Percentiles rank a stretch among this genome's conserved stretches.
phyloP scores from a whole-genome alignment of 2,797 vertebrate species.

The Leptoclinus maculatus region DNA sequence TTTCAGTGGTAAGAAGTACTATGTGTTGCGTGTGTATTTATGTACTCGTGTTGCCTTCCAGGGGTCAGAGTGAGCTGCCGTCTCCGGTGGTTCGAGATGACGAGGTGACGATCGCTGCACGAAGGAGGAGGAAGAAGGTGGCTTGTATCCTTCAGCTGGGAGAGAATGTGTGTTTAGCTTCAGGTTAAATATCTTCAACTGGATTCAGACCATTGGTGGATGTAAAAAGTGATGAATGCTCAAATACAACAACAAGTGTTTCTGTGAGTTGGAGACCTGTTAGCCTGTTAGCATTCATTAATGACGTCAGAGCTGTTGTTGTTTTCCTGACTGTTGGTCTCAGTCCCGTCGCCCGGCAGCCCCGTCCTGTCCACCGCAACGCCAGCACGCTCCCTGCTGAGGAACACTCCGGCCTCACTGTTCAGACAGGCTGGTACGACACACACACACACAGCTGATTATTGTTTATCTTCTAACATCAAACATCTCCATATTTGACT shows the following conservation, averaged over 20 bases:
- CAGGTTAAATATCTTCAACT: neutral
- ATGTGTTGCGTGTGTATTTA: neutral
- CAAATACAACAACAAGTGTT: neutral
- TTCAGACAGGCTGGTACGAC: constrained; percentile 87
- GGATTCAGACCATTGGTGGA: neutral
- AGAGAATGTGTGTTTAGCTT: neutral
- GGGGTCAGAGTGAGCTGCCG: constrained; percentile 80
- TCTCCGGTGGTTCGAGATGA: constrained; percentile 87
- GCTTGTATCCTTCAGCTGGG: constrained; percentile 89
- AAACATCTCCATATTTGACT: neutral
- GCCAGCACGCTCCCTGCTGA: constrained; percentile 78
- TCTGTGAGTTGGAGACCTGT: neutral
- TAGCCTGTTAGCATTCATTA: neutral
- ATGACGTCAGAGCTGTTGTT: constrained; percentile 1
- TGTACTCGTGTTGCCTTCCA: constrained; percentile 43
- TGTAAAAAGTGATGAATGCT: too few relatives aligned
- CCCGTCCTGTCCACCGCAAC: constrained; percentile 74
- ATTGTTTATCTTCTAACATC: neutral
- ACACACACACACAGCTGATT: neutral
- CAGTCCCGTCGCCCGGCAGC: constrained; percentile 79
- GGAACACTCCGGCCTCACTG: constrained; percentile 87
- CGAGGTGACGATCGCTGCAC: constrained; percentile 85
- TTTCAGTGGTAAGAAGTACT: too few relatives aligned
- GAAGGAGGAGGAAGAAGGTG: constrained; percentile 89
- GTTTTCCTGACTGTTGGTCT: constrained; percentile 56